phyloP scores from a whole-genome alignment of 2,888 invertebrate genomes.

The Gastrophysa polygoni region DNA sequence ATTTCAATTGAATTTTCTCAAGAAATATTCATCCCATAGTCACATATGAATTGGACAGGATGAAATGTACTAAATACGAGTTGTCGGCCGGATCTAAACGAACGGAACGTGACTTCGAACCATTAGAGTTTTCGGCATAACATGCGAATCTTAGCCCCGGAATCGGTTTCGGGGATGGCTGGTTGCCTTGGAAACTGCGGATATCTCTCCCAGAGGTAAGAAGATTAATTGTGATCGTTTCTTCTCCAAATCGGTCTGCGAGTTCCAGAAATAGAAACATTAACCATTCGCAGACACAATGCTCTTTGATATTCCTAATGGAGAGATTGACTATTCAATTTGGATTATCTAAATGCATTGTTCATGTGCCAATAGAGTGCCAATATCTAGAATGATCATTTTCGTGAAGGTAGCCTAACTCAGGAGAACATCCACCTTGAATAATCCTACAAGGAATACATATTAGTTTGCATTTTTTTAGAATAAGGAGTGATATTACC shows the following conservation, averaged over 20 bases:
- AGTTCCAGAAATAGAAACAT: conserved; percentile 59
- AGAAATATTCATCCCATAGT: background rate
- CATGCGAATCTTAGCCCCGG: background rate
- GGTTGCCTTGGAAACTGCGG: conserved; percentile 24
- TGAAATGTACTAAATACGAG: background rate
- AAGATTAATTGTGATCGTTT: conserved; percentile 60
- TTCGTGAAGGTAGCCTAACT: too few species aligned
- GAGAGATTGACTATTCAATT: background rate
- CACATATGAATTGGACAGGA: background rate
- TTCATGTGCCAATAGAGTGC: too few species aligned
- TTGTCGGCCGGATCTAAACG: background rate
- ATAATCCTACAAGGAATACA: too few species aligned
- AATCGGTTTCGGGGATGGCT: background rate
- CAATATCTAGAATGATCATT: too few species aligned
- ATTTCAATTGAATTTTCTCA: too few species aligned
- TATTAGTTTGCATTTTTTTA: too few species aligned
- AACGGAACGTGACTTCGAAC: background rate
- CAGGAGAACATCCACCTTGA: too few species aligned
- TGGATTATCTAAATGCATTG: background rate
- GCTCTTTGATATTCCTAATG: background rate
- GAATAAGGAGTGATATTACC: too few species aligned
- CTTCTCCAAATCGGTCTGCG: conserved; percentile 58
- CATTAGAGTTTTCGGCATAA: background rate
- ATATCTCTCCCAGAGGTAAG: conserved; percentile 59
- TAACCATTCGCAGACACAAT: conserved; percentile 49